Evolutionary conservation across 2,113 vertebrate species (phyloP).

Genomic region (Ictalurus furcatus): DNA sequence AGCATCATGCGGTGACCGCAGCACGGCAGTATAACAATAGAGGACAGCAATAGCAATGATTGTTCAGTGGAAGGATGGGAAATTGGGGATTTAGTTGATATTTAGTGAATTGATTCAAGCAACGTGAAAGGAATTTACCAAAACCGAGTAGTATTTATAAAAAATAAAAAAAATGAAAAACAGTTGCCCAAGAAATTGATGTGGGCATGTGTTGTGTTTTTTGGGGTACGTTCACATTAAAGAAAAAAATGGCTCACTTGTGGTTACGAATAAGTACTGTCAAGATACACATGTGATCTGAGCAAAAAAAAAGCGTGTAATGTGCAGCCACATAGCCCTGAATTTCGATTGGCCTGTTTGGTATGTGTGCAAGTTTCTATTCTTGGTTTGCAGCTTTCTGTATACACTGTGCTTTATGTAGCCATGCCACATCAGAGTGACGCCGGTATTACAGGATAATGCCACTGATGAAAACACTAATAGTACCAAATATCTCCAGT

Average conservation of each 20-base stretch:
- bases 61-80: not conserved
- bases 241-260: not conserved
- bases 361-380: not conserved
- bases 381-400: not conserved
- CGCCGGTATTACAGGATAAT: not conserved
- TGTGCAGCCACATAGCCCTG: not conserved
- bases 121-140: not conserved
- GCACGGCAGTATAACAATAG: not conserved
- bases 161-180: not conserved
- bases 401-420: not conserved
- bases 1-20: not conserved
- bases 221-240: not conserved
- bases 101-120: not conserved
- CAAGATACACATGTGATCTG: not conserved
- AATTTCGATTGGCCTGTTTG: not conserved
- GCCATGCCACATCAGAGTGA: not conserved
- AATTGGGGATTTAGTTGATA: not conserved
- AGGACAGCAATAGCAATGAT: not conserved
- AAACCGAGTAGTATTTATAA: not conserved
- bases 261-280: not conserved
- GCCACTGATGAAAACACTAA: not conserved
- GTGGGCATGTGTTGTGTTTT: not conserved
- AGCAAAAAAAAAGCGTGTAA: not conserved
- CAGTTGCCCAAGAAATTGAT: not conserved
- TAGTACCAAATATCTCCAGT: not conserved